Evolutionary conservation across 2,888 invertebrate genomes (phyloP).

Genomic region (Parnassius smintheus): DNA sequence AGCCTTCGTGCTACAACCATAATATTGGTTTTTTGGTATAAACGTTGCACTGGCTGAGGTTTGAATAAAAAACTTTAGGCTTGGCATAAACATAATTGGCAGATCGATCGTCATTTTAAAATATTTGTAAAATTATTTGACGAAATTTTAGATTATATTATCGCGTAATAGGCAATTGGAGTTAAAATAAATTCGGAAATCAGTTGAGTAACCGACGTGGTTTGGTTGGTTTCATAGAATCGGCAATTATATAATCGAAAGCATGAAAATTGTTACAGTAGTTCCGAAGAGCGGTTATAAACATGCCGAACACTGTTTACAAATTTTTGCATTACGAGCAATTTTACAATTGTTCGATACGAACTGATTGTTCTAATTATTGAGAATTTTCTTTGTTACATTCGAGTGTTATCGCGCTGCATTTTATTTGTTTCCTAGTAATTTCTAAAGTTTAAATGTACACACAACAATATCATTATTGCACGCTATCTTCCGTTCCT

Average conservation of each 20-base stretch:
- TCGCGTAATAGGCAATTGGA: not conserved
- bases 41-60: too few relatives aligned
- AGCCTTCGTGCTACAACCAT: too few relatives aligned
- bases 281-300: slow-evolving; percentile 47
- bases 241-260: slow-evolving; percentile 33
- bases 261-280: slow-evolving; percentile 54
- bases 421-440: slow-evolving; percentile 7
- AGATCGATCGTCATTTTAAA: too few relatives aligned
- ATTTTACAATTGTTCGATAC: slow-evolving; percentile 54
- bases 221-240: slow-evolving; percentile 24
- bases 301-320: slow-evolving; percentile 65
- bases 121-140: too few relatives aligned
- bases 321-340: slow-evolving; percentile 66
- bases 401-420: slow-evolving; percentile 40
- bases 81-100: too few relatives aligned
- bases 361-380: slow-evolving; percentile 67
- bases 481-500: too few relatives aligned
- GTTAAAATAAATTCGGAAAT: slow-evolving; percentile 11
- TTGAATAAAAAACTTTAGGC: too few relatives aligned
- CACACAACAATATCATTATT: too few relatives aligned
- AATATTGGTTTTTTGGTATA: too few relatives aligned
- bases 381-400: slow-evolving; percentile 53
- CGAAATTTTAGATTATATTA: not conserved
- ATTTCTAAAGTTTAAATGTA: not conserved
- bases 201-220: slow-evolving; percentile 17